Conservation (phyloP, 92 coral and sea anemone genomes). For the Palythoa grandiflora region DNA sequence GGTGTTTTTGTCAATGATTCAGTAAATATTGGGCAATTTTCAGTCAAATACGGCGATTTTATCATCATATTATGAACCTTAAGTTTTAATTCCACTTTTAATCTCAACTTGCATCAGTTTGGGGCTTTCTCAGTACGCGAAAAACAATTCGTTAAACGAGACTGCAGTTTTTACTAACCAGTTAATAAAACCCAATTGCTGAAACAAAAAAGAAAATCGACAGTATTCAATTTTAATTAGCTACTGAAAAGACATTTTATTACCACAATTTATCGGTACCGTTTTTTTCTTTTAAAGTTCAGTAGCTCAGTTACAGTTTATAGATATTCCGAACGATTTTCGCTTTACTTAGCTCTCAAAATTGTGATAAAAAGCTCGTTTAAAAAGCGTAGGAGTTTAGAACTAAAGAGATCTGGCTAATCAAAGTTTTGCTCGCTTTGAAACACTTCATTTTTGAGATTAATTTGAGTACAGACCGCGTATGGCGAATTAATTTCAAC, state of each 20-base stretch:
- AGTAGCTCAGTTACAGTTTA: not conserved
- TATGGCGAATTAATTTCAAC: not conserved
- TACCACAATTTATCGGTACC: not conserved
- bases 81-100: not conserved
- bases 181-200: not conserved
- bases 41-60: not conserved
- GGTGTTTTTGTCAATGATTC: not conserved
- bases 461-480: not conserved
- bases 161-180: not conserved
- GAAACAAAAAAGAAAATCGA: conserved; percentile 30
- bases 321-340: not conserved
- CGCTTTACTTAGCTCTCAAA: not conserved
- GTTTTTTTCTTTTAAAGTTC: not conserved
- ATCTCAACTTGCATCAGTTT: not conserved
- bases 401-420: not conserved
- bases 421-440: not conserved
- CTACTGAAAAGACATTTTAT: conserved; percentile 17
- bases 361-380: not conserved
- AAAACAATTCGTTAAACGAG: not conserved
- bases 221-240: conserved; percentile 36
- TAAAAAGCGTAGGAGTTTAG: not conserved
- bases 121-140: not conserved
- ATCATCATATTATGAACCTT: not conserved
- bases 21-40: conserved; percentile 6
- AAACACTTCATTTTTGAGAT: not conserved